Evolutionary conservation across 37 sponge, comb jelly and placozoan species (phyloP), one percentile per base, ranked within the genome.

Genomic region (Crambe crambe): DNA sequence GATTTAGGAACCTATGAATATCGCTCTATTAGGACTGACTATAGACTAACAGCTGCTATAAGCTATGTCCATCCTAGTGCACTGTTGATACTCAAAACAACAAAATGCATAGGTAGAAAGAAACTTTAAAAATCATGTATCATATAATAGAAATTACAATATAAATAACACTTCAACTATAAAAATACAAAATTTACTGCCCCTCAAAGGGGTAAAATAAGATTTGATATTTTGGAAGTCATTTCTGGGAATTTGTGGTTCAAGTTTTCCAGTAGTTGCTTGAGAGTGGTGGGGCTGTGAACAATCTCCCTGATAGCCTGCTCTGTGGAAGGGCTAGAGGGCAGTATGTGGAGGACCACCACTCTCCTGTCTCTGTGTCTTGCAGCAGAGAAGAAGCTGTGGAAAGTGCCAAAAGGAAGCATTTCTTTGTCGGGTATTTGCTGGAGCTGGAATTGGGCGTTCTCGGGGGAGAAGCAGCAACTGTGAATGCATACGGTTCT

Each of bases 401-500:
- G 76, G 21, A 92, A 25, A 1, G 42, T 21, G n/a, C 1, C 30
- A 31, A 3, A 3, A 12, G 59, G 21, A 30, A 17, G 66, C 42
- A 58, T 23, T 0, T 56, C 37, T 40, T 20, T 63, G 37, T 56
- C 40, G 5, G 37, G 35, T 34, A 26, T 32, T 6, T 23, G 56
- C 22, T 35, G 15, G 15, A 88, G 72, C 34, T 92, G 89, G 32
- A 92, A 62, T 70, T 88, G 89, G 6, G 93, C 93, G 54, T 92
- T 92, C 60, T 92, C 93, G 1, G 93, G 93, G 39, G 89, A 87
- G 74, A 92, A 85, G 38, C 85, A 63, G 56, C 88, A 80, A 54
- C 47, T 58, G 35, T 92, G 93, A 23, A 92, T 81, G 51, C 93
- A 92, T 31, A 92, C 89, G 25, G 93, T 87, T 74, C 93, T 92